Percentiles rank a stretch among this genome's conserved stretches.
Conservation (phyloP, 2,888 invertebrate species). For the Mantis religiosa region DNA sequence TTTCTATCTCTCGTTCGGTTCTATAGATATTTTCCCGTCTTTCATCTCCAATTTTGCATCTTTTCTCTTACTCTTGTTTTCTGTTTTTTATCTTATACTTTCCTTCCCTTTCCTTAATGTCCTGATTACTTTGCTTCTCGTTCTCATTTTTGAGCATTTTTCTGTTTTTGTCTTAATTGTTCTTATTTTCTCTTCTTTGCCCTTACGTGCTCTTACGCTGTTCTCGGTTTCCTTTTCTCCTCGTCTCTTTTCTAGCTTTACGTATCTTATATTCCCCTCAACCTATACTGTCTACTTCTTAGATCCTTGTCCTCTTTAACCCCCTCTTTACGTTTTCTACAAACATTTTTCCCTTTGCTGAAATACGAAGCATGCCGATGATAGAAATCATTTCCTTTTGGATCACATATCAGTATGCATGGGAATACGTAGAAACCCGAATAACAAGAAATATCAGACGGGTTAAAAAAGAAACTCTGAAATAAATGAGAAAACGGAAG, state of each 20-base stretch:
- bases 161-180: neutral
- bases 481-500: neutral
- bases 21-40: neutral
- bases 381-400: too few relatives aligned
- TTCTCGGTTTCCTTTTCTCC: neutral
- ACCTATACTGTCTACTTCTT: too few relatives aligned
- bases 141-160: neutral
- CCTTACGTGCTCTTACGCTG: neutral
- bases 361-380: too few relatives aligned
- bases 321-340: too few relatives aligned
- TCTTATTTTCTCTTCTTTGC: neutral
- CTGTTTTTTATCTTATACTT: neutral
- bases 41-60: neutral
- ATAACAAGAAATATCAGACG: too few relatives aligned
- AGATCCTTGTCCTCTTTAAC: neutral
- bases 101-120: neutral
- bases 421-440: too few relatives aligned
- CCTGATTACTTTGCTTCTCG: neutral
- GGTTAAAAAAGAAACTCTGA: too few relatives aligned
- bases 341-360: too few relatives aligned
- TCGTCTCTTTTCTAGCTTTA: neutral
- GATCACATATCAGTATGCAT: too few relatives aligned
- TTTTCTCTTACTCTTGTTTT: neutral
- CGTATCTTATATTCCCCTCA: neutral
- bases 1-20: neutral